phyloP scores from a whole-genome alignment of 2,113 vertebrate species.

The Engraulis encrasicolus region DNA sequence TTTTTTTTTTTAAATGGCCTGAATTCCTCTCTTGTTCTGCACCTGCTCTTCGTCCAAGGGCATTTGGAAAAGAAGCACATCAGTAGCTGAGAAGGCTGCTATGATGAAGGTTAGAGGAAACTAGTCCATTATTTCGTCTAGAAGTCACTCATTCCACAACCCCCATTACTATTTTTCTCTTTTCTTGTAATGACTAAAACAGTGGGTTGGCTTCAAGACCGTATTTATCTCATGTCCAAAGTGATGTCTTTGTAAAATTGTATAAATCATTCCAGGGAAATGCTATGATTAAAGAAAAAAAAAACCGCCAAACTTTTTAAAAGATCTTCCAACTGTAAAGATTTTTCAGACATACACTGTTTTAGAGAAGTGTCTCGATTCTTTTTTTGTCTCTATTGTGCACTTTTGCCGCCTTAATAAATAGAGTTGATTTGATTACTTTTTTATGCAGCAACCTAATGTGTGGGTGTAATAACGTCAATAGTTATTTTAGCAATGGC shows the following conservation, averaged over 20 bases:
- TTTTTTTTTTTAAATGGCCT: conserved; percentile 9
- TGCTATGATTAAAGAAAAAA: no score
- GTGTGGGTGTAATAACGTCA: background rate
- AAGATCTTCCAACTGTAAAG: no score
- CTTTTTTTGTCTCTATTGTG: background rate
- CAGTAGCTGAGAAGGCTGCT: background rate
- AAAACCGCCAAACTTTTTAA: no score
- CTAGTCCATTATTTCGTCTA: background rate
- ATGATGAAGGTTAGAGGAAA: no score
- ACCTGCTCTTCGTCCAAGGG: background rate
- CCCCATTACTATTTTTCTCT: background rate
- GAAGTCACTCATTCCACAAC: background rate
- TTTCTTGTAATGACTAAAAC: no score
- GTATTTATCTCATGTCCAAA: no score
- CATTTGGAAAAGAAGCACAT: background rate
- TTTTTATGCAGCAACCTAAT: background rate
- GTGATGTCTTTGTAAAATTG: no score
- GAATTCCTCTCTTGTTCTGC: background rate
- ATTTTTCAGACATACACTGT: no score
- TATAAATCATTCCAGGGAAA: no score
- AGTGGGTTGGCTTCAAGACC: no score
- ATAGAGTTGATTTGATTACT: background rate
- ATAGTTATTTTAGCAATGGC: background rate
- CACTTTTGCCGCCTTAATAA: background rate
- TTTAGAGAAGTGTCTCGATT: no score